Evolutionary conservation across 53 echinoderm and acorn worm species (phyloP), one percentile per base, ranked within the genome.

Genomic region (Temnopleurus reevesii): DNA sequence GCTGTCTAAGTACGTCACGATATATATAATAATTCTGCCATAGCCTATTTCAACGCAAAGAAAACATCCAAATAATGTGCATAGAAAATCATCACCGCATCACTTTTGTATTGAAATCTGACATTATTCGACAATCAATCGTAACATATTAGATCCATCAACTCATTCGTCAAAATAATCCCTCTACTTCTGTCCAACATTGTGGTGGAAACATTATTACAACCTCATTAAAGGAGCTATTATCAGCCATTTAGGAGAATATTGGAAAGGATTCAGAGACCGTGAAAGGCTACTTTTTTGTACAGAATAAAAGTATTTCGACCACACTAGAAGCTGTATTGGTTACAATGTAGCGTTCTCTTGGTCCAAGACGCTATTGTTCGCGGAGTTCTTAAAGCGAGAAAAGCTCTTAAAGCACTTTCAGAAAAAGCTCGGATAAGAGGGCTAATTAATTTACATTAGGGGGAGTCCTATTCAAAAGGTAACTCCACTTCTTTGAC

Each of bases 381-480:
- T 15, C 38, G 27, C 35, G 51, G 38, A n/a, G 71, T 41, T 71
- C 71, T 71, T 71, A 71, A 71, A 51, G 80, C 80, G 46, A 47
- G 29, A 51, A 80, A 49, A 80, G 47, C 71, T 43, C 71, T 71
- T 71, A 38, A 71, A 71, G 28, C 71, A 41, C 71, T 71, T 71
- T 71, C 43, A 71, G 23, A 41, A 41, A 71, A 17, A n/a, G 41
- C 71, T 36, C 49, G 66, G 88, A 87, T 87, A 71, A 87, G 71
- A 51, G 71, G 49, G 49, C 88, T 87, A 87, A 87, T 87, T 87
- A 87, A 87, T 87, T 87, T 87, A 66, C 71, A 87, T 87, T 87
- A 51, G 51, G 53, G 47, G 13, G 55, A 34, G 56, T 13, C 35
- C 55, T 19, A 49, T 83, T 83, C 54, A 83, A 80, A 49, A 8